phyloP scores from a whole-genome alignment of 2,113 vertebrate species.

The Boulengeromyrus knoepffleri region DNA sequence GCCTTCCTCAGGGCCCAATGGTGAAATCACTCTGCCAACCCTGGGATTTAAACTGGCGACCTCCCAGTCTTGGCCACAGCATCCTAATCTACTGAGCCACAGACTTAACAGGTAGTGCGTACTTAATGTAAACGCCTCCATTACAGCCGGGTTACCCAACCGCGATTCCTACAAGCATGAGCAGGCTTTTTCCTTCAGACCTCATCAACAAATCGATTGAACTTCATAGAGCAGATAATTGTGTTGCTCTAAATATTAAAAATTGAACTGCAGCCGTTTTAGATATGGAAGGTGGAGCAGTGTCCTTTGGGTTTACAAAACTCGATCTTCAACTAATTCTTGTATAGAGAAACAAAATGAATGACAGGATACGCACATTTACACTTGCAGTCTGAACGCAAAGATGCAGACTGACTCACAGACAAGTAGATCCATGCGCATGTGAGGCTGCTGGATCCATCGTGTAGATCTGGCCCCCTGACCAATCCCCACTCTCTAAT shows the following conservation, averaged over 20 bases:
- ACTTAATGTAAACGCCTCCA: background rate
- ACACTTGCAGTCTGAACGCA: background rate
- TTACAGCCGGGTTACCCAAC: background rate
- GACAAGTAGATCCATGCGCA: background rate
- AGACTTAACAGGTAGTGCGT: background rate
- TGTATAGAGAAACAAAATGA: background rate
- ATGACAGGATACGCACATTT: background rate
- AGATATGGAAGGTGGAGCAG: background rate
- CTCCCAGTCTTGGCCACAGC: background rate
- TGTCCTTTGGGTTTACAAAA: background rate
- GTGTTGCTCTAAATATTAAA: background rate
- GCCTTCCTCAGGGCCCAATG: background rate
- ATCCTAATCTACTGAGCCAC: background rate
- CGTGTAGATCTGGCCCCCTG: background rate
- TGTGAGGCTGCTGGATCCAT: background rate
- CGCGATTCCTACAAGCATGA: background rate
- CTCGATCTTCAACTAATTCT: background rate
- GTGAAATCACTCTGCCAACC: background rate
- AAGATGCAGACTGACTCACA: background rate
- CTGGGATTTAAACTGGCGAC: background rate
- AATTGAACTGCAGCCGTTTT: background rate
- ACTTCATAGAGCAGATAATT: background rate
- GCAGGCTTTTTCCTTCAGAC: background rate
- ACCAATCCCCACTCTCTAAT: background rate
- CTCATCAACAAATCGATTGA: background rate